Base-by-base conservation (phyloP, 1,140 invertebrate genomes). In the Galleria mellonella region DNA sequence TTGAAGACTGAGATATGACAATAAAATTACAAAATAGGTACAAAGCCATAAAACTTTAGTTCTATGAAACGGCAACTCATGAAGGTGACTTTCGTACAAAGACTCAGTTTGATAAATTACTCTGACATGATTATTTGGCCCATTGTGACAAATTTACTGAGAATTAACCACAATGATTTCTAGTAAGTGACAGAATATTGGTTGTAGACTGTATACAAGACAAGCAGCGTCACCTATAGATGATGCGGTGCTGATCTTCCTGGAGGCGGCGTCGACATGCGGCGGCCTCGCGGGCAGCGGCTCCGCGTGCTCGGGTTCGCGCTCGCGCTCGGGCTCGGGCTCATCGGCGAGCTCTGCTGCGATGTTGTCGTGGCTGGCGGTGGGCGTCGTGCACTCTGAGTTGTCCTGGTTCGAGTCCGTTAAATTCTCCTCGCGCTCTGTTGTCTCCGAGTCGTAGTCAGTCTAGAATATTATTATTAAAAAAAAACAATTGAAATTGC, bases 381-480 rank as follows among this genome's bases (percentile, higher is more conserved):
- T 87, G 10, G 85, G 85, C 15, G 85, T 87, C 11, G 85, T 87
- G 63, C 85, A 87, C 62, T 87, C 85, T 0, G 85, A 86, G 62
- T 87, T 86, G 57, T 87, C 83, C 68, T 87, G 85, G 60, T 85
- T 87, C 9, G 85, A 87, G 43, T 87, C 85, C 13, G 84, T 87
- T n/a, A 87, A 61, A 47, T 86, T 87, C 54, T 87, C 84, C 44
- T 87, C 83, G 39, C 83, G 77, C 55, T 86, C 85, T 6, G 79
- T 84, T 30, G 79, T 85, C 43, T 87, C 85, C 0, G 78, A 83
- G 43, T 87, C 85, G 64, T 87, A 86, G 43, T 86, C 85, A 54
- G 68, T 79, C 76, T 82, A 50, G 0, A 38, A n/a, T n/a, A n/a
- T n/a, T n/a, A n/a, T n/a, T n/a, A n/a, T n/a, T n/a, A n/a, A n/a